Percentiles rank a stretch among this genome's conserved stretches.
Evolutionary conservation across 2,888 invertebrate genomes (phyloP).

Genomic region (Anoncus sp.): DNA sequence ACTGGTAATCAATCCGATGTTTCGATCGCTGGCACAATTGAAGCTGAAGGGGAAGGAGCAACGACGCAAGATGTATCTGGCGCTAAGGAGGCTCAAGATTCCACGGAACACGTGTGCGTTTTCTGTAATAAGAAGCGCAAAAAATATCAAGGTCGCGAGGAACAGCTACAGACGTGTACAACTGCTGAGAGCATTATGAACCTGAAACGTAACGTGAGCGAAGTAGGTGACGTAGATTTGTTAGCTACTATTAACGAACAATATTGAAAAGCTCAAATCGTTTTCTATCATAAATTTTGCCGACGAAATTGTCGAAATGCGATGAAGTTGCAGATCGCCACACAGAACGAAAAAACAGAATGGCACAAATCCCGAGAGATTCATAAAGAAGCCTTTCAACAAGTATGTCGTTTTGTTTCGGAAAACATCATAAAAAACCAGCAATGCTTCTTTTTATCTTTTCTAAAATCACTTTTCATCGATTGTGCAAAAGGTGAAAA

Average conservation of each 20-base stretch:
- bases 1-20: constrained; percentile 8
- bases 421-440: constrained; percentile 30
- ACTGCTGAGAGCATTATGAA: constrained; percentile 40
- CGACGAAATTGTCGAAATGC: constrained; percentile 41
- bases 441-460: constrained; percentile 41
- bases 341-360: constrained; percentile 32
- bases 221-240: constrained; percentile 42
- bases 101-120: constrained; percentile 38
- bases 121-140: constrained; percentile 57
- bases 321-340: constrained; percentile 11
- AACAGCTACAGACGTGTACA: constrained; percentile 47
- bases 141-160: constrained; percentile 52
- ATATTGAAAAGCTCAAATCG: constrained; percentile 26
- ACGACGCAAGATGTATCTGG: constrained; percentile 14
- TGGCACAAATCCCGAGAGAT: constrained; percentile 47
- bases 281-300: constrained; percentile 47
- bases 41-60: constrained; percentile 13
- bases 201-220: constrained; percentile 38
- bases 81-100: constrained; percentile 27
- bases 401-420: constrained; percentile 43
- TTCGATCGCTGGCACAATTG: constrained; percentile 4
- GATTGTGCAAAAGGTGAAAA: constrained; percentile 18
- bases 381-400: constrained; percentile 38
- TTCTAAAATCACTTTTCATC: constrained; percentile 30
- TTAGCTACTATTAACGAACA: constrained; percentile 33